A percentile compares a stretch with the other conserved stretches of the same genome.
These are phyloP conservation scores for Parambassis ranga DNA, from an alignment of 2,797 vertebrate species.

Conservation along the genomic window DNA sequence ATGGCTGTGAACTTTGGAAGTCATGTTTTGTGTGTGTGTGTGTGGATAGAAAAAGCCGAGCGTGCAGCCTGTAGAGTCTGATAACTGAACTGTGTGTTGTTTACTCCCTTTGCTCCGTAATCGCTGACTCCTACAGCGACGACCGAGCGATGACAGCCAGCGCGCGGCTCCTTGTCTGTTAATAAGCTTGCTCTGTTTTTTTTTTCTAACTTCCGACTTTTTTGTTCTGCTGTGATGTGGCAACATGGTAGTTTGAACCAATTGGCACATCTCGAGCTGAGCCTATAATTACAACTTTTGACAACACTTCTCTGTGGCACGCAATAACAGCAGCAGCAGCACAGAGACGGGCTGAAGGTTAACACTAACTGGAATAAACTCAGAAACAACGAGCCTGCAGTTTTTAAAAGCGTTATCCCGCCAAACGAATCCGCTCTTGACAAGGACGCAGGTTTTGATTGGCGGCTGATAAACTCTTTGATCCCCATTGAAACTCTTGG, in stretches of 20 bases:
- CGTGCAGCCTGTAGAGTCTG: background rate
- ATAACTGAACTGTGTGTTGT: background rate
- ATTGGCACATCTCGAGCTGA: conserved; percentile 69
- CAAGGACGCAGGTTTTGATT: conserved; percentile 35
- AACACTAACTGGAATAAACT: conserved; percentile 28
- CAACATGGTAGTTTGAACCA: conserved; percentile 70
- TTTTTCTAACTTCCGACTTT: conserved; percentile 60
- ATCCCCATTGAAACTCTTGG: conserved; percentile 33
- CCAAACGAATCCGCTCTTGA: conserved; percentile 14
- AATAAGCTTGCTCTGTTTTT: conserved; percentile 45
- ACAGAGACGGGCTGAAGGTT: conserved; percentile 37
- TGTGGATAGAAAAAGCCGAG: no score
- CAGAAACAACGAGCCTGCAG: background rate
- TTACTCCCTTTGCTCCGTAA: background rate
- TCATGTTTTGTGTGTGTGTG: background rate
- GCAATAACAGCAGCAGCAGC: conserved; percentile 64
- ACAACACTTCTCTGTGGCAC: conserved; percentile 65
- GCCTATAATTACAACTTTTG: conserved; percentile 72
- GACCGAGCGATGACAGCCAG: conserved; percentile 61
- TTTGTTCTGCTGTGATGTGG: conserved; percentile 72
- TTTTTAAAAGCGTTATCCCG: background rate
- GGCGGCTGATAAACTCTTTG: conserved; percentile 43
- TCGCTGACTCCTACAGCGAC: conserved; percentile 24
- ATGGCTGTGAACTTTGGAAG: background rate
- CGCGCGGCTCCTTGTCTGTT: conserved; percentile 60